phyloP scores from a whole-genome alignment of 2,113 vertebrate genomes.

The Oryzias javanicus region DNA sequence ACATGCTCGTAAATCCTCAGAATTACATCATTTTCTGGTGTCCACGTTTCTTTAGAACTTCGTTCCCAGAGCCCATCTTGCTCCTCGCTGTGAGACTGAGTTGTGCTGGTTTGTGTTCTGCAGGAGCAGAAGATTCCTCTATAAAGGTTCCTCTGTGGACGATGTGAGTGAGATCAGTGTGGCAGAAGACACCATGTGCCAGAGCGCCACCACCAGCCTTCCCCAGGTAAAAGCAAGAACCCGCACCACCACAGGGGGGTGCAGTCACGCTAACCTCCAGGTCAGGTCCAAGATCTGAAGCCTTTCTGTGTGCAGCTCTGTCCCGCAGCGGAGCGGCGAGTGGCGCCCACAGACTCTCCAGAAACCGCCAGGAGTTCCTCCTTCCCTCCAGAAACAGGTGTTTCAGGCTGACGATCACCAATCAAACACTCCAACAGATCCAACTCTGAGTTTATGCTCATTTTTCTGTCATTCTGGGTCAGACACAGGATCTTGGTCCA shows the following conservation, averaged over 20 bases:
- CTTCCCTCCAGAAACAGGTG: slow-evolving; percentile 74
- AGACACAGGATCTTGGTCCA: slow-evolving; percentile 29
- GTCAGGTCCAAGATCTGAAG: too few relatives aligned
- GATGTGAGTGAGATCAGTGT: slow-evolving; percentile 63
- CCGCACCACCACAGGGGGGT: rapidly evolving
- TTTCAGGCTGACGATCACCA: not conserved
- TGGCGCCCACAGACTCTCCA: slow-evolving; percentile 55
- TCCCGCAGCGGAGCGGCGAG: slow-evolving; percentile 66
- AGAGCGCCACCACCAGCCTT: slow-evolving; percentile 55
- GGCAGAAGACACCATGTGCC: slow-evolving; percentile 54
- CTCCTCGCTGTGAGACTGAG: not conserved
- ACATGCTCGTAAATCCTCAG: too few relatives aligned
- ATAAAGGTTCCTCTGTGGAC: slow-evolving; percentile 71
- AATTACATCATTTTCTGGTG: too few relatives aligned
- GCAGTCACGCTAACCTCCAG: too few relatives aligned
- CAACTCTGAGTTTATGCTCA: too few relatives aligned
- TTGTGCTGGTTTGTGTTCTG: not conserved
- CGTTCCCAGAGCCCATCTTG: too few relatives aligned
- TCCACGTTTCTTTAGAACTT: too few relatives aligned
- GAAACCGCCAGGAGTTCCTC: slow-evolving; percentile 59
- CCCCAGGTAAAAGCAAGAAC: slow-evolving; percentile 73
- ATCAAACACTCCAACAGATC: too few relatives aligned
- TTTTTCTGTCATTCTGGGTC: not conserved
- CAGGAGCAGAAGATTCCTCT: slow-evolving; percentile 64
- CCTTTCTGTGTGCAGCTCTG: slow-evolving; percentile 70